Conservation (phyloP, 2,888 invertebrate genomes). For the Cerastis rubricosa region DNA sequence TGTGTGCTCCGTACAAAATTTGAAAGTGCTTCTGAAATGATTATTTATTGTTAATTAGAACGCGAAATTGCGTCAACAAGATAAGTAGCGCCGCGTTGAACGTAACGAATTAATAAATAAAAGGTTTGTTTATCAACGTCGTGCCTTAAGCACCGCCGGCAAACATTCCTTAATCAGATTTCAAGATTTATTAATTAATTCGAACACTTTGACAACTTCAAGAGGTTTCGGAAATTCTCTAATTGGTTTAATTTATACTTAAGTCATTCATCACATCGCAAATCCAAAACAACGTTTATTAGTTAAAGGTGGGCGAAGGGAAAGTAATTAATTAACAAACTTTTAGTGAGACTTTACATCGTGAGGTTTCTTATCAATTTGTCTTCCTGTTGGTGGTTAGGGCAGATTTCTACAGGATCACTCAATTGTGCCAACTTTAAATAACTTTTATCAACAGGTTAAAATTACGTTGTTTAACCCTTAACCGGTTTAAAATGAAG, state of each 20-base stretch:
- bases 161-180: constrained; percentile 67
- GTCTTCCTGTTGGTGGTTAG: constrained; percentile 59
- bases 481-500: constrained; percentile 36
- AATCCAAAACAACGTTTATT: constrained; percentile 76
- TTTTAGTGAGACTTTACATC: constrained; percentile 73
- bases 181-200: constrained; percentile 75
- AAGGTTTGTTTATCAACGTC: constrained; percentile 53
- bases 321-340: constrained; percentile 81
- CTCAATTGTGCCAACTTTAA: constrained; percentile 58
- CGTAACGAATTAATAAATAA: constrained; percentile 59
- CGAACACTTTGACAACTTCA: constrained; percentile 76
- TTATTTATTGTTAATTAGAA: constrained; percentile 52
- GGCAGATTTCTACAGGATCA: constrained; percentile 47
- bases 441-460: constrained; percentile 53
- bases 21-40: constrained; percentile 32
- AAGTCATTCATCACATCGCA: constrained; percentile 79
- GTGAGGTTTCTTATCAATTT: constrained; percentile 72
- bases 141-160: constrained; percentile 40
- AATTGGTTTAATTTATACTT: constrained; percentile 83
- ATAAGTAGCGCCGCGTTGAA: constrained; percentile 40
- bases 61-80: constrained; percentile 36
- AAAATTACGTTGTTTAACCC: constrained; percentile 31
- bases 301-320: constrained; percentile 73
- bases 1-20: constrained; percentile 17
- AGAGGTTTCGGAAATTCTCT: constrained; percentile 74